These are phyloP conservation scores for Pardosa pseudoannulata DNA, from an alignment of 2,888 invertebrate genomes.

Conservation along the genomic window DNA sequence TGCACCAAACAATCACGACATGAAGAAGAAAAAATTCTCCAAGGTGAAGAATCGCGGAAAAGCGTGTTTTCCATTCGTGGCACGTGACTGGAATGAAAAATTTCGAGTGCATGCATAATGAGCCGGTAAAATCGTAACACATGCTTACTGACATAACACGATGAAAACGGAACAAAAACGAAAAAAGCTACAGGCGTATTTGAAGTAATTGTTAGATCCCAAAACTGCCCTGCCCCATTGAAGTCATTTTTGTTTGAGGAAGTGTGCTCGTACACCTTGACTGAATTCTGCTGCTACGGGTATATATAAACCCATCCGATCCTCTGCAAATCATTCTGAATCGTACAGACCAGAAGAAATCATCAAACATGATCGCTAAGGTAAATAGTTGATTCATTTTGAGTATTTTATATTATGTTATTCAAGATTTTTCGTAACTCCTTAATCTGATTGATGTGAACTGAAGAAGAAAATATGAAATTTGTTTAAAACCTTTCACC, in stretches of 20 bases:
- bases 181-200: too few relatives aligned
- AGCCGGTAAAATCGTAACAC: not conserved
- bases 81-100: not conserved
- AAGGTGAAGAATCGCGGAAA: constrained; percentile 1
- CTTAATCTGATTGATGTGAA: too few relatives aligned
- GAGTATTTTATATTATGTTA: too few relatives aligned
- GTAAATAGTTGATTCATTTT: too few relatives aligned
- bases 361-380: not conserved
- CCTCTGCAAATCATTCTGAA: not conserved
- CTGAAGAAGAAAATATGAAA: too few relatives aligned
- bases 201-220: not conserved
- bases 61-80: not conserved
- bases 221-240: not conserved
- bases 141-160: not conserved
- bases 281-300: not conserved
- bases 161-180: not conserved
- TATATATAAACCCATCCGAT: not conserved
- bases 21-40: not conserved
- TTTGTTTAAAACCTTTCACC: too few relatives aligned
- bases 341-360: not conserved
- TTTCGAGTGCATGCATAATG: not conserved
- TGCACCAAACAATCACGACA: not conserved
- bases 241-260: not conserved
- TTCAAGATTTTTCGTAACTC: too few relatives aligned
- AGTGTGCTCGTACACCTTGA: not conserved